phyloP scores from a whole-genome alignment of 2,113 vertebrate species.

The Loxodonta africana region DNA sequence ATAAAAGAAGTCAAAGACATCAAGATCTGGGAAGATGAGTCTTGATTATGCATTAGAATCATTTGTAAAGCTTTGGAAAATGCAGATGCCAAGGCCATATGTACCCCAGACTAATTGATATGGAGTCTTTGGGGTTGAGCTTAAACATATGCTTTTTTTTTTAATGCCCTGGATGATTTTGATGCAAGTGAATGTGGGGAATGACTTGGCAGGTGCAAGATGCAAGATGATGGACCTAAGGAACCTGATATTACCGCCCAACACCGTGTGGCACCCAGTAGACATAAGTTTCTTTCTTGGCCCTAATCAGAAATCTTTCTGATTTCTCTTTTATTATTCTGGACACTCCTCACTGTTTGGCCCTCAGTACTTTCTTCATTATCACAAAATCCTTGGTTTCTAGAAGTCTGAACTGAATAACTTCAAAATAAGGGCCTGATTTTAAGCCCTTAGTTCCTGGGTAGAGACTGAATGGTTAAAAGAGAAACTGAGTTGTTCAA shows the following conservation, averaged over 20 bases:
- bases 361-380: not conserved
- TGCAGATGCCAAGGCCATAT: not conserved
- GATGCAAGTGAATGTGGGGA: not conserved
- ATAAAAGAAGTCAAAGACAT: not conserved
- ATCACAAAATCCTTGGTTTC: not conserved
- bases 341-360: fast-evolving
- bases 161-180: not conserved
- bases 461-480: not conserved
- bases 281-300: not conserved
- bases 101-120: not conserved
- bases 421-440: not conserved
- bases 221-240: no score
- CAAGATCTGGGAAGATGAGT: no score
- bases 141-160: not conserved
- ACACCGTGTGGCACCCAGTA: not conserved
- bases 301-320: not conserved
- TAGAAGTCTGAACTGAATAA: not conserved
- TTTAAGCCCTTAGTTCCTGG: not conserved
- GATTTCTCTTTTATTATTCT: not conserved
- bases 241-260: not conserved
- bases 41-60: not conserved
- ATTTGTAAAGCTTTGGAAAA: not conserved
- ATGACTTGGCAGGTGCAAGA: no score
- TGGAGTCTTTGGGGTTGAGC: not conserved
- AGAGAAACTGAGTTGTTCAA: not conserved